Evolutionary conservation across 1,140 invertebrate species (phyloP).

Genomic region (Drosophila oshimai): DNA sequence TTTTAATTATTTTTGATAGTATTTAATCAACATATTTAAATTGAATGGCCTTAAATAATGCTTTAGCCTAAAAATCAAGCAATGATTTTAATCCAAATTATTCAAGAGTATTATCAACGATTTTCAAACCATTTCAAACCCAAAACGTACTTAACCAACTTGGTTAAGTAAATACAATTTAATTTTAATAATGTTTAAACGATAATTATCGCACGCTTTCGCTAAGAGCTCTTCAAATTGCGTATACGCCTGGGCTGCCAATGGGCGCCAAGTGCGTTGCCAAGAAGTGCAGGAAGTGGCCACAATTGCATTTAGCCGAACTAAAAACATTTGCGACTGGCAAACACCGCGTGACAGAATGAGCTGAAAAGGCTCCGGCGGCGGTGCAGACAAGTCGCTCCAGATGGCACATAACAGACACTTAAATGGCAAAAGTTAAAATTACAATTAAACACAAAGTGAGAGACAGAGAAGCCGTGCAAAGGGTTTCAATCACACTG

Average conservation of each 20-base stretch:
- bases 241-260: constrained; percentile 14
- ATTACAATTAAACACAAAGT: constrained; percentile 42
- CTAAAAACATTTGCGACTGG: constrained; percentile 36
- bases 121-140: neutral
- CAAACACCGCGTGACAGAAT: constrained; percentile 29
- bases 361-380: constrained; percentile 8
- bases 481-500: neutral
- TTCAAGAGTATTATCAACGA: neutral
- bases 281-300: constrained; percentile 25
- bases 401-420: constrained; percentile 27
- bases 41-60: no score
- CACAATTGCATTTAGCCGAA: constrained; percentile 44
- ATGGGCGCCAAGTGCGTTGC: neutral
- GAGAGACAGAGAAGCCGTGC: constrained; percentile 3
- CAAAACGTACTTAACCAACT: neutral
- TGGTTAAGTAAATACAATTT: neutral
- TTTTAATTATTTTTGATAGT: no score
- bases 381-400: constrained; percentile 36
- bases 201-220: neutral
- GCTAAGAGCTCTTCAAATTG: neutral
- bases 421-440: constrained; percentile 42
- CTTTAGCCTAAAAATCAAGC: no score
- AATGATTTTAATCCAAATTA: no score
- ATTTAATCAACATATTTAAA: no score
- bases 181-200: constrained; percentile 3